These are phyloP conservation scores for Drosophila ironensis DNA, from an alignment of 1,140 invertebrate genomes.

Conservation along the genomic window DNA sequence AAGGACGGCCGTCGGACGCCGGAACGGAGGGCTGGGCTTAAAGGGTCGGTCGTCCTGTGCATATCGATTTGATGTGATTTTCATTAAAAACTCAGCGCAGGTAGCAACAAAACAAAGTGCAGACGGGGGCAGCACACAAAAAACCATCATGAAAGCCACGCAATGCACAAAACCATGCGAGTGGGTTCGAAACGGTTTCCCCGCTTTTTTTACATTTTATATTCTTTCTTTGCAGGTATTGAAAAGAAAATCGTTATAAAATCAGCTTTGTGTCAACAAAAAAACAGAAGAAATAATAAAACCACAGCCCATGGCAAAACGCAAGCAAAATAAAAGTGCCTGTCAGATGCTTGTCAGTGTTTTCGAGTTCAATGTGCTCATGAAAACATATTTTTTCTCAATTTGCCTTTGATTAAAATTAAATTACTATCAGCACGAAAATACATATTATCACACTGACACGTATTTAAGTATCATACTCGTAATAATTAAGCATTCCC, in stretches of 20 bases:
- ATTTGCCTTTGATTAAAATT: too few relatives aligned
- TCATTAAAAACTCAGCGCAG: constrained; percentile 72
- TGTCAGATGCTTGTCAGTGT: background rate
- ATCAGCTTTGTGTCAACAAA: constrained; percentile 45
- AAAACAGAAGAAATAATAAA: constrained; percentile 4
- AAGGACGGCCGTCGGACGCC: too few relatives aligned
- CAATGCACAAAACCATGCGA: constrained; percentile 46
- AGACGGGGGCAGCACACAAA: background rate
- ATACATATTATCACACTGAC: too few relatives aligned
- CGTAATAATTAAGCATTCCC: too few relatives aligned
- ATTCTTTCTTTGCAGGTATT: constrained; percentile 4
- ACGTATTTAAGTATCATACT: too few relatives aligned
- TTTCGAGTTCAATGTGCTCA: too few relatives aligned
- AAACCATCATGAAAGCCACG: constrained; percentile 36
- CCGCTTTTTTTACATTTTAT: constrained; percentile 2
- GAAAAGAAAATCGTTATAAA: constrained; percentile 59
- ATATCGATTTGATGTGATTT: constrained; percentile 78
- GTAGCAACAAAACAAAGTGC: constrained; percentile 46
- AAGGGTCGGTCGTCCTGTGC: constrained; percentile 41
- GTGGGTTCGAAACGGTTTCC: constrained; percentile 21
- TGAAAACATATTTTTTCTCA: too few relatives aligned
- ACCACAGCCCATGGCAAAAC: background rate
- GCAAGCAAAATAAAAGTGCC: background rate
- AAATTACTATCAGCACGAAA: too few relatives aligned
- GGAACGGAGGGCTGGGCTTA: constrained; percentile 12